Evolutionary conservation across 35 echinoderm and acorn worm genomes (phyloP), one percentile per base, ranked within the genome.

Genomic region (Apostichopus parvimensis): DNA sequence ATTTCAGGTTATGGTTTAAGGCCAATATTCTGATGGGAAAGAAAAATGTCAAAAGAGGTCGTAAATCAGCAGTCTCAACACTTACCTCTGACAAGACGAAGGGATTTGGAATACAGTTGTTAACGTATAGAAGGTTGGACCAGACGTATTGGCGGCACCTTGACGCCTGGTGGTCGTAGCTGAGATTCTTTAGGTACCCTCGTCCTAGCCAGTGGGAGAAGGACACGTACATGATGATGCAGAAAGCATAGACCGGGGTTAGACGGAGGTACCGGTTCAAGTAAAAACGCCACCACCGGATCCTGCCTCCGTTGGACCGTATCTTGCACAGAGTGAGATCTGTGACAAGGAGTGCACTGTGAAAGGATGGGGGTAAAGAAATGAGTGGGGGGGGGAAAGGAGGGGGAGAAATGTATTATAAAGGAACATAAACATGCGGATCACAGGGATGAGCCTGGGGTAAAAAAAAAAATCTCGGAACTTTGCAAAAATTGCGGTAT

Each of bases 331-430:
- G 17, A 17, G 22, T 52, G 9, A 21, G 62, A 57, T 87, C 71
- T 57, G 58, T 87, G 5, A 87, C 85, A 6, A 87, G 64, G 15
- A 87, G 84, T 65, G 14, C 84, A 65, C 84, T 87, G 84, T 20
- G 58, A 87, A 18, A 58, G 17, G 54, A 61, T 66, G 34, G 34
- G 34, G 34, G 34, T 45, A 45, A 45, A 45, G 34, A 45, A 45
- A 45, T 45, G 34, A 45, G 34, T 4, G 3, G 34, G 34, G 34
- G 34, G 3, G 34, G 34, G 34, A 45, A 45, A 45, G 34, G 34
- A 45, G 34, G 34, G 34, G 34, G 34, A 45, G 34, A 45, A 45
- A 45, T 45, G 34, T 45, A 45, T 45, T 4, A 3, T 45, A 4
- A 45, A 45, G 34, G 34, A 45, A 45, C 34, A 45, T 45, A 45